Percentiles rank a stretch among this genome's conserved stretches.
Evolutionary conservation across 1,140 invertebrate genomes (phyloP).

Genomic region (Elysia chlorotica): DNA sequence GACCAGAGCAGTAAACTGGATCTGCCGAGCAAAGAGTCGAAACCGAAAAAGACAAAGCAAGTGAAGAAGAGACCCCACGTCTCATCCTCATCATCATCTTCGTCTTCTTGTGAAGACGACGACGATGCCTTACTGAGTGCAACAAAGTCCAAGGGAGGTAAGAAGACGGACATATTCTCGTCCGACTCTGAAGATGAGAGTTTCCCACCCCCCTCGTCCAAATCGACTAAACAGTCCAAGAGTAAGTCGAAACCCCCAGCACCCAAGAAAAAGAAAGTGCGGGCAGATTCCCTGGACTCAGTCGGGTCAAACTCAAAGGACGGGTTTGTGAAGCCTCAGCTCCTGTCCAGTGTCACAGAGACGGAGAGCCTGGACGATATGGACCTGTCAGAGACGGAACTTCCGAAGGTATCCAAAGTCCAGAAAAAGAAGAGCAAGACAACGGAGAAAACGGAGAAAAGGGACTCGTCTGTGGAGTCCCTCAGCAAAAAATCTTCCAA

Average conservation of each 20-base stretch:
- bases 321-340: constrained; percentile 18
- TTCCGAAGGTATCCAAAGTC: constrained; percentile 6
- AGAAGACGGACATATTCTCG: constrained; percentile 17
- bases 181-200: constrained; percentile 34
- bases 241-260: constrained; percentile 10
- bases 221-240: not conserved
- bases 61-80: constrained; percentile 23
- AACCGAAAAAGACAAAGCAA: constrained; percentile 14
- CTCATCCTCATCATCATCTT: constrained; percentile 24
- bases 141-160: constrained; percentile 22
- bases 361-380: constrained; percentile 26
- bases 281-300: constrained; percentile 16
- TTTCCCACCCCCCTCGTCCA: constrained; percentile 1
- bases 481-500: constrained; percentile 27
- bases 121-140: constrained; percentile 26
- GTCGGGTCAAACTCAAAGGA: constrained; percentile 8
- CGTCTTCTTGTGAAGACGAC: constrained; percentile 31
- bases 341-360: constrained; percentile 25
- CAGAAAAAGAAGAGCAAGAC: constrained; percentile 29
- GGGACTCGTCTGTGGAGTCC: constrained; percentile 24
- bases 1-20: not conserved
- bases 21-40: constrained; percentile 10
- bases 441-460: constrained; percentile 1
- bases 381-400: constrained; percentile 22
- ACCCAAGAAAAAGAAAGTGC: constrained; percentile 13